Conservation (phyloP, 1,140 invertebrate species). For the Saxidomus purpurata region DNA sequence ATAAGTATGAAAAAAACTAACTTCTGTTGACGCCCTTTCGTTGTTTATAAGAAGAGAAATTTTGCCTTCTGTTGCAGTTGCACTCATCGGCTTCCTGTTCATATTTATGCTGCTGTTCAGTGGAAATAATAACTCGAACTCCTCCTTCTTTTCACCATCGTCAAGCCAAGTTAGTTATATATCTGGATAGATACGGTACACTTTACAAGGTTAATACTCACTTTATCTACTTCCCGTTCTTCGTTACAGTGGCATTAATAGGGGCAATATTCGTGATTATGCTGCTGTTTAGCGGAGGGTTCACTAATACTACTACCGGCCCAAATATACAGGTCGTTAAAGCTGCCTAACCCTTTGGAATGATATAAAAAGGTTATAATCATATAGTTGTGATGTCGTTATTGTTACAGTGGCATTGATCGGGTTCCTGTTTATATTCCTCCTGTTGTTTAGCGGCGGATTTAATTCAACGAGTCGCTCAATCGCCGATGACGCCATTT, state of each 20-base stretch:
- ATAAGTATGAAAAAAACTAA: too few species aligned
- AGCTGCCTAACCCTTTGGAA: not conserved
- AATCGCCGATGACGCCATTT: conserved; percentile 20
- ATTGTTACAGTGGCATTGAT: conserved; percentile 64
- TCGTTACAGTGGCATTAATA: conserved; percentile 59
- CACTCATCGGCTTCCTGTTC: conserved; percentile 43
- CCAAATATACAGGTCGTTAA: not conserved
- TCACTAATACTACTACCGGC: conserved; percentile 25
- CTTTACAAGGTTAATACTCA: not conserved
- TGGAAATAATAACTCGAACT: not conserved
- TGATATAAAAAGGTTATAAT: conserved; percentile 7
- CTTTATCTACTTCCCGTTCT: not conserved
- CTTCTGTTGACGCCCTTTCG: too few species aligned
- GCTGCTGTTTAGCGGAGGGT: conserved; percentile 44
- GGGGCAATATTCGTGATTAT: conserved; percentile 42
- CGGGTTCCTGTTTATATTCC: conserved; percentile 47
- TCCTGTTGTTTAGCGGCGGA: conserved; percentile 47
- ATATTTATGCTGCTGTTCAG: conserved; percentile 37
- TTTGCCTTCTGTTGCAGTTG: conserved; percentile 54
- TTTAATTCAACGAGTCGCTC: not conserved
- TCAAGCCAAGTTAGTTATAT: conserved; percentile 9
- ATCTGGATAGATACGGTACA: not conserved
- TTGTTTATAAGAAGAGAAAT: too few species aligned
- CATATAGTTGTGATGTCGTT: conserved; percentile 14
- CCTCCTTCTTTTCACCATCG: not conserved